Evolutionary conservation across 2,888 invertebrate genomes (phyloP).

Genomic region (Sepiola atlantica): DNA sequence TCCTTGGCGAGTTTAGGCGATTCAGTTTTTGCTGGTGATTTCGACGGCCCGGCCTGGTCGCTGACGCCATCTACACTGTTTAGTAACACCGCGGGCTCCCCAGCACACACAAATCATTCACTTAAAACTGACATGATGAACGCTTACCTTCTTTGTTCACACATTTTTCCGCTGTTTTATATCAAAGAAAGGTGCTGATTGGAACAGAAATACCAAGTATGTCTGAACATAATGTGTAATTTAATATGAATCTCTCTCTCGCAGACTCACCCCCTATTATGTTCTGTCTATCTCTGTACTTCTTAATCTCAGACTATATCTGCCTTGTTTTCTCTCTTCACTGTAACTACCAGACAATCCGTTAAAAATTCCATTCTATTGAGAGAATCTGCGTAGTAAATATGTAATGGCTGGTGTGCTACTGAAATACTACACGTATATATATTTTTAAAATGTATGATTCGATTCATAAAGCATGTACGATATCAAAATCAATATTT

Average conservation of each 20-base stretch:
- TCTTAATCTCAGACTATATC: not conserved
- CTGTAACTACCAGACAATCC: not conserved
- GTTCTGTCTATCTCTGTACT: no score
- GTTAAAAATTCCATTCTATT: no score
- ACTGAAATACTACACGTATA: no score
- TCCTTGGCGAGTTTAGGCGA: not conserved
- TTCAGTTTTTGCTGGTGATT: conserved; percentile 32
- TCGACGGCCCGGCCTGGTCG: not conserved
- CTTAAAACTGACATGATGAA: conserved; percentile 32
- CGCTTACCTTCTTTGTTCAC: not conserved
- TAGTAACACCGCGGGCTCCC: not conserved
- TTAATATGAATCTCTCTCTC: not conserved
- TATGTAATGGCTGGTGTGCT: no score
- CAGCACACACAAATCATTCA: conserved; percentile 15
- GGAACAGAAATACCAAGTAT: not conserved
- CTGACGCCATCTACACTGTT: conserved; percentile 32
- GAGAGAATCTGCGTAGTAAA: no score
- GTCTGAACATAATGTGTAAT: conserved; percentile 7
- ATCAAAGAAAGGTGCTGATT: not conserved
- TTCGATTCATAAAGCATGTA: no score
- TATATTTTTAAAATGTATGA: no score
- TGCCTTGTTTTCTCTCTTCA: not conserved
- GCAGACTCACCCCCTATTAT: no score
- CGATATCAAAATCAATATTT: no score
- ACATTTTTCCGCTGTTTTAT: not conserved